Base-by-base conservation (phyloP, 2,888 invertebrate species). In the Cosmia trapezina region DNA sequence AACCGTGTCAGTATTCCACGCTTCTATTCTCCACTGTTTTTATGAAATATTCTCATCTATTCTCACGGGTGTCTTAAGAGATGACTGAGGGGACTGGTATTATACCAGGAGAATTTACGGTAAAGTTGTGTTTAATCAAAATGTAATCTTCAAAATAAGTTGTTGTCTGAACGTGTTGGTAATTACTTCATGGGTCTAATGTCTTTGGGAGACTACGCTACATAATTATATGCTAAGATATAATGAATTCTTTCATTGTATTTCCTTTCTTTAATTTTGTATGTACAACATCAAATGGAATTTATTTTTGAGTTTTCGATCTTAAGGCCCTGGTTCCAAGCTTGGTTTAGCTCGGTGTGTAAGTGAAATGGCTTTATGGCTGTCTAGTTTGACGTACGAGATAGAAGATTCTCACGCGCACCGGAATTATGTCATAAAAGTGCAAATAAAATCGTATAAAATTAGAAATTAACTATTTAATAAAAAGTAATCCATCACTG, bases 41-140 rank as follows among this genome's bases (percentile, higher is more conserved):
- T 76, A 65, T 65, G 69, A 76, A 76, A 80, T 68, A 74, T 80
- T 75, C 28, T 53, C 45, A 17, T 53, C 33, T 51, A 70, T 62
- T 4, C 81, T 19, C 81, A 49, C 22, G 78, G 69, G 78, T 19
- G 62, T 70, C 65, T 70, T 78, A 76, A 49, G 74, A 59, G 14
- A 75, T 54, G 69, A 19, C 75, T 76, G 49, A 70, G 54, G 45
- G 22, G n/a, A n/a, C n/a, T n/a, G n/a, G n/a, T n/a, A 53, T 67
- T 33, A 60, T 33, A 41, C 49, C 28, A 49, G 22, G 49, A 61
- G 37, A 59, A 63, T 47, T 59, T 37, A 47, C 62, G 45, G 57
- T 47, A 63, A 53, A 47, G 43, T 70, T 77, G 56, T 53, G 22
- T 77, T 81, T 59, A 53, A 57, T 63, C 51, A 66, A 61, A 81